These are phyloP conservation scores for Ammodytes marinus DNA, from an alignment of 2,113 vertebrate genomes.

Conservation along the genomic window DNA sequence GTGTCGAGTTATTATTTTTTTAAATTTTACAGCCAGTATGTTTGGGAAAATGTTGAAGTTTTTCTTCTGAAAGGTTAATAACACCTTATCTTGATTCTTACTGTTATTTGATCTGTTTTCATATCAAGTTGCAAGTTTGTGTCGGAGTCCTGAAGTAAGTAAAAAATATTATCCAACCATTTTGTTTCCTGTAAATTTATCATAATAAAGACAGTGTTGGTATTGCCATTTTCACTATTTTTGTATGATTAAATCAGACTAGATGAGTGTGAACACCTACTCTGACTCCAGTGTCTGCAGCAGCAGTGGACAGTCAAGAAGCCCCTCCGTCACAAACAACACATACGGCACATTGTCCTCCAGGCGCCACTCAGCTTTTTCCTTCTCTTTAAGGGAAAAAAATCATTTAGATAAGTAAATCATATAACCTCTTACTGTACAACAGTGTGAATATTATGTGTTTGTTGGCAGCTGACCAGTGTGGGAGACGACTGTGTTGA, in stretches of 20 bases:
- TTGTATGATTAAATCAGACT: background rate
- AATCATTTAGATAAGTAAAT: background rate
- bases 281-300: constrained; percentile 91
- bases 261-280: constrained; percentile 78
- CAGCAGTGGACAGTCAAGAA: constrained; percentile 86
- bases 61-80: background rate
- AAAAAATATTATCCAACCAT: background rate
- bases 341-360: constrained; percentile 88
- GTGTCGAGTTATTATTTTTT: too few relatives aligned
- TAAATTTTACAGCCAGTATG: too few relatives aligned
- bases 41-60: too few relatives aligned
- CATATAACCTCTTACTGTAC: background rate
- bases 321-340: constrained; percentile 90
- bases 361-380: constrained; percentile 68
- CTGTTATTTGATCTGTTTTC: background rate
- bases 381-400: constrained; percentile 11
- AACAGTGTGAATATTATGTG: background rate
- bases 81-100: background rate
- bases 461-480: constrained; percentile 53
- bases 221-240: background rate
- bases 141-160: background rate
- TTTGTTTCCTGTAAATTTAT: background rate
- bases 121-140: background rate
- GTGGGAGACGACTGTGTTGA: constrained; percentile 84
- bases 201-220: background rate